These are phyloP conservation scores for Lasius platythorax DNA, from an alignment of 2,888 invertebrate genomes.

Conservation along the genomic window DNA sequence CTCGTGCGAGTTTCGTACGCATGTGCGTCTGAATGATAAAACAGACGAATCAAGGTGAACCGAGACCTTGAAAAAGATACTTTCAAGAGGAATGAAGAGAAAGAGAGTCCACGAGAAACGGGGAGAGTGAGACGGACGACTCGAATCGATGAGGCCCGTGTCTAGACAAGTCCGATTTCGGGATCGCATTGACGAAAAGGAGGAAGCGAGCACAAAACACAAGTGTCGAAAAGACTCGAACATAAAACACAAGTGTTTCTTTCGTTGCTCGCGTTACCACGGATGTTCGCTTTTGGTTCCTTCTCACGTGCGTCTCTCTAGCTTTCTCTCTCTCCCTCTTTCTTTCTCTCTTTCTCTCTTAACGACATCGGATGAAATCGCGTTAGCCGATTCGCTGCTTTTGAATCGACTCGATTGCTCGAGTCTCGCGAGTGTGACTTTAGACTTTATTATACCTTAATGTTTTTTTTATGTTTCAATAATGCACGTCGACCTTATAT, in stretches of 20 bases:
- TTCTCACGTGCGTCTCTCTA: background rate
- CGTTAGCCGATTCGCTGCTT: background rate
- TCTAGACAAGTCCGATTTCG: constrained; percentile 20
- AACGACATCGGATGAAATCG: constrained; percentile 34
- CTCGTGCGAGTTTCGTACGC: background rate
- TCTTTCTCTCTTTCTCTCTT: background rate
- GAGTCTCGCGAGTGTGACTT: background rate
- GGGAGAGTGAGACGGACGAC: constrained; percentile 18
- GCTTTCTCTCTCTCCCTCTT: background rate
- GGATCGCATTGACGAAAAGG: constrained; percentile 10
- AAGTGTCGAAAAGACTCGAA: constrained; percentile 67
- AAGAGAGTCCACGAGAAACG: background rate
- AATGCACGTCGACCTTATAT: background rate
- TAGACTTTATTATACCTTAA: background rate
- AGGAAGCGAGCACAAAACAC: constrained; percentile 56
- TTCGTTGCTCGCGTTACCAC: constrained; percentile 43
- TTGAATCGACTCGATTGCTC: background rate
- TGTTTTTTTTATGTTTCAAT: background rate
- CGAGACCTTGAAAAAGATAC: constrained; percentile 25
- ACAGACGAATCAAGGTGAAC: background rate
- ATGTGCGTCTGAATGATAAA: background rate
- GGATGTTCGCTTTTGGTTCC: constrained; percentile 23
- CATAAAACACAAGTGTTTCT: constrained; percentile 76
- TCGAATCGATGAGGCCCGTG: background rate
- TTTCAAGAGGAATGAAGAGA: background rate